Percentiles rank a stretch among this genome's conserved stretches.
phyloP scores from a whole-genome alignment of 2,888 invertebrate species.

The Parasteatoda lunata region DNA sequence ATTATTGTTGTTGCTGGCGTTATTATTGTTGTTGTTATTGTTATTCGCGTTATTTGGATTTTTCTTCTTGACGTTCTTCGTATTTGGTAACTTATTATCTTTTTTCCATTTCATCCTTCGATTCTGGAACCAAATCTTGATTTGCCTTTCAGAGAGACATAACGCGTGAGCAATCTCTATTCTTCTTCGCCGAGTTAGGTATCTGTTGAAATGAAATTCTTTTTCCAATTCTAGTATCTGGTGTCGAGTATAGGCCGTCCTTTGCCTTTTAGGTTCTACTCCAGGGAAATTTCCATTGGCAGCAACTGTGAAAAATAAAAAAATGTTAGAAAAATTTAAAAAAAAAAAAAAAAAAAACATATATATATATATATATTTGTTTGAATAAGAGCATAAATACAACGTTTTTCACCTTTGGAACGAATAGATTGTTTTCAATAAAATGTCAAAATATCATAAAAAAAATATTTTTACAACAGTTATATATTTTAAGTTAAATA shows the following conservation, averaged over 20 bases:
- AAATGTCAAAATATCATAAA: no score
- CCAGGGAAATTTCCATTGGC: constrained; percentile 82
- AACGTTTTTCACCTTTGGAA: no score
- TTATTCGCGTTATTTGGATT: constrained; percentile 76
- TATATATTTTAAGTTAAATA: no score
- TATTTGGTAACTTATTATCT: constrained; percentile 91
- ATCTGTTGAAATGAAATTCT: constrained; percentile 98
- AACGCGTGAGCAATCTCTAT: constrained; percentile 98
- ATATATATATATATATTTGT: no score
- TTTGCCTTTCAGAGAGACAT: constrained; percentile 92
- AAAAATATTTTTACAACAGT: no score
- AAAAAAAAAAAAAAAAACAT: no score
- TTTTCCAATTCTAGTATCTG: constrained; percentile 98
- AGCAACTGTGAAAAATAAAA: constrained; percentile 57
- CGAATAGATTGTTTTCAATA: no score
- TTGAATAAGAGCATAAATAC: no score
- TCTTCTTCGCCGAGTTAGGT: constrained; percentile 93
- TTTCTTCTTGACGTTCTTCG: constrained; percentile 85
- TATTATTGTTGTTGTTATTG: constrained; percentile 74
- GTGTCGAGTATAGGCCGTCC: constrained; percentile 97
- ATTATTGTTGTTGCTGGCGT: constrained; percentile 40
- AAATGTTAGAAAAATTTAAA: no score
- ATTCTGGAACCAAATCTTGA: constrained; percentile 89
- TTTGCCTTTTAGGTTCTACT: constrained; percentile 95
- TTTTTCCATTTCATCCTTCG: constrained; percentile 88